A percentile compares a stretch with the other conserved stretches of the same genome.
These are phyloP conservation scores for Lithophane ornitopus DNA, from an alignment of 2,888 invertebrate genomes.

Conservation along the genomic window DNA sequence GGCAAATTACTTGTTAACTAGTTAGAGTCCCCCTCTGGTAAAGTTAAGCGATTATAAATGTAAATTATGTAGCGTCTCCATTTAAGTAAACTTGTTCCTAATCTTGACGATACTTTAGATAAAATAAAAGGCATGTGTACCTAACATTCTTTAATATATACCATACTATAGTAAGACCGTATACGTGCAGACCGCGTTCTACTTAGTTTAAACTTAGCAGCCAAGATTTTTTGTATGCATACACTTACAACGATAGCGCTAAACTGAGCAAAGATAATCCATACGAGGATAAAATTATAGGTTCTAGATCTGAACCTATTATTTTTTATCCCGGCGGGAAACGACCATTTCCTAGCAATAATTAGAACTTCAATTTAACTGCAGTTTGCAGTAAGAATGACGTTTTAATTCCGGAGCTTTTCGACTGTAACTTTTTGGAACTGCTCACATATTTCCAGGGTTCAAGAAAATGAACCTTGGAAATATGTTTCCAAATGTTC, in stretches of 20 bases:
- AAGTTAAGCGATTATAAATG: conserved; percentile 48
- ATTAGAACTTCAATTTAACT: conserved; percentile 16
- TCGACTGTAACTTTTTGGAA: background rate
- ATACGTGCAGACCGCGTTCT: conserved; percentile 19
- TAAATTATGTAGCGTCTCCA: conserved; percentile 37
- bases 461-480: background rate
- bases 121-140: conserved; percentile 35
- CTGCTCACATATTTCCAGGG: background rate
- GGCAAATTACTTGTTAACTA: conserved; percentile 39
- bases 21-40: conserved; percentile 9
- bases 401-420: background rate
- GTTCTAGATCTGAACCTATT: background rate
- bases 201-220: conserved; percentile 23
- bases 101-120: conserved; percentile 40
- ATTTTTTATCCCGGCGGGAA: conserved; percentile 22
- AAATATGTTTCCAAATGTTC: conserved; percentile 3
- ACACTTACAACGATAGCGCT: conserved; percentile 13
- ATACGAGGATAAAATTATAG: background rate
- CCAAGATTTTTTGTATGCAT: conserved; percentile 24
- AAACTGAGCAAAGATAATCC: conserved; percentile 24
- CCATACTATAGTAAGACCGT: conserved; percentile 22
- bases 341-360: conserved; percentile 16
- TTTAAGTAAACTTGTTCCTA: conserved; percentile 46
- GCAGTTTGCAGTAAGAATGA: background rate
- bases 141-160: conserved; percentile 23